Evolutionary conservation across 1,140 invertebrate species (phyloP), one percentile per base, ranked within the genome.

Genomic region (Orchesella cincta): DNA sequence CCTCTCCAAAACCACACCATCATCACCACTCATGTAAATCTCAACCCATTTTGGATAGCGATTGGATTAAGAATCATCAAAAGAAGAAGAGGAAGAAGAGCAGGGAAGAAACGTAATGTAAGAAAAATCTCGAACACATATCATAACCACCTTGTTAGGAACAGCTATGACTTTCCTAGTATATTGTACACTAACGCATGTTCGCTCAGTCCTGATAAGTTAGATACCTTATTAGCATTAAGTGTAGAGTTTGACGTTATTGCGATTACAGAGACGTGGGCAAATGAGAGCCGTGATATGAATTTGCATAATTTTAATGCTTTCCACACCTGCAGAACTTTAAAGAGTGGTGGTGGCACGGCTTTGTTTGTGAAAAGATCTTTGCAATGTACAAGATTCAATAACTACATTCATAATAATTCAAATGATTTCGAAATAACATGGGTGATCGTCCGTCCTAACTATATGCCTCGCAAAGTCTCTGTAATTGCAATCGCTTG

Each of bases 101-200:
- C 12, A 14, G 54, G 54, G n/a, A 57, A 57, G 23, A 57, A 57
- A 57, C 12, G 39, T 8, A 18, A 5, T 5, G 18, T 18, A 46
- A 46, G 18, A 46, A 46, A 46, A 46, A 18, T 18, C 18, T 8
- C 5, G 5, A 57, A 57, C 18, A 57, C 54, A 14, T 67, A 33
- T 31, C n/a, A 31, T n/a, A 57, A 57, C 12, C n/a, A n/a, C n/a
- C n/a, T n/a, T n/a, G 3, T 16, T 14, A 67, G 33, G 14, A 57
- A 57, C 26, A 8, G 3, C 54, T n/a, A 57, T 26, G 23, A 57
- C 26, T 57, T 57, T 23, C 54, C 54, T n/a, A 57, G 54, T 12
- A 57, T 57, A 16, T 23, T 57, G n/a, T 57, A 57, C 23, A 57
- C 54, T 57, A 57, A 57, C n/a, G 54, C 54, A 57, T 57, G 54